Evolutionary conservation across 2,888 invertebrate genomes (phyloP).

Genomic region (Drosophila rellima): DNA sequence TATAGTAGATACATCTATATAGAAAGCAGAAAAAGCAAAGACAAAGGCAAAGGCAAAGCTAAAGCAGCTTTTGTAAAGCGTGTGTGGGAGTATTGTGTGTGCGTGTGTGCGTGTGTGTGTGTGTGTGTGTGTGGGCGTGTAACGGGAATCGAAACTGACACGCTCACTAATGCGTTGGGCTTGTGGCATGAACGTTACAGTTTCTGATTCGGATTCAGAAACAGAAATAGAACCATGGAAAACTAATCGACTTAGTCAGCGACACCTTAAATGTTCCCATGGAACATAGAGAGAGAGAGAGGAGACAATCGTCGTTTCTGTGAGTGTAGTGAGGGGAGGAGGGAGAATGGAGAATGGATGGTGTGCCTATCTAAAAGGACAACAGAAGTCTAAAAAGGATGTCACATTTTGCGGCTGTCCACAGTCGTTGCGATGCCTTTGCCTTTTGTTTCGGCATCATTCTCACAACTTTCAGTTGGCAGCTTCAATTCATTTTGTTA

Average conservation of each 20-base stretch:
- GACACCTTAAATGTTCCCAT: slow-evolving; percentile 68
- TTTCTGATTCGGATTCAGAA: slow-evolving; percentile 18
- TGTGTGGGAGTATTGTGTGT: slow-evolving; percentile 6
- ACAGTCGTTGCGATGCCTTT: slow-evolving; percentile 19
- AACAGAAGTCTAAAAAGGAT: slow-evolving; percentile 40
- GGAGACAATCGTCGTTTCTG: slow-evolving; percentile 8
- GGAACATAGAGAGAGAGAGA: not conserved
- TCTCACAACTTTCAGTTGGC: slow-evolving; percentile 5
- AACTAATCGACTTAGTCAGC: slow-evolving; percentile 78
- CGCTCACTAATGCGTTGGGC: slow-evolving; percentile 69
- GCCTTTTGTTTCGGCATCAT: slow-evolving; percentile 6
- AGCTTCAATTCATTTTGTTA: slow-evolving; percentile 27
- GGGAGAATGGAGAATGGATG: too few species aligned
- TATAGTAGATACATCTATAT: slow-evolving; percentile 14
- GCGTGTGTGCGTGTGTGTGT: slow-evolving; percentile 23
- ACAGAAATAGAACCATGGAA: slow-evolving; percentile 28
- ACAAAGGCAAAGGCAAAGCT: slow-evolving; percentile 25
- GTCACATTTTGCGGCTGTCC: slow-evolving; percentile 58
- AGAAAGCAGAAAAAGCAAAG: slow-evolving; percentile 36
- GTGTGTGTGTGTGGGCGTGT: slow-evolving; percentile 51
- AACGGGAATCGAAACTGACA: slow-evolving; percentile 69
- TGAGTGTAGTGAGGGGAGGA: not conserved
- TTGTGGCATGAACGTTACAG: slow-evolving; percentile 48
- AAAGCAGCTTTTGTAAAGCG: slow-evolving; percentile 18
- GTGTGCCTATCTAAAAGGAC: slow-evolving; percentile 24